Evolutionary conservation across 1,140 invertebrate genomes (phyloP).

Genomic region (Dendroctonus ponderosae): DNA sequence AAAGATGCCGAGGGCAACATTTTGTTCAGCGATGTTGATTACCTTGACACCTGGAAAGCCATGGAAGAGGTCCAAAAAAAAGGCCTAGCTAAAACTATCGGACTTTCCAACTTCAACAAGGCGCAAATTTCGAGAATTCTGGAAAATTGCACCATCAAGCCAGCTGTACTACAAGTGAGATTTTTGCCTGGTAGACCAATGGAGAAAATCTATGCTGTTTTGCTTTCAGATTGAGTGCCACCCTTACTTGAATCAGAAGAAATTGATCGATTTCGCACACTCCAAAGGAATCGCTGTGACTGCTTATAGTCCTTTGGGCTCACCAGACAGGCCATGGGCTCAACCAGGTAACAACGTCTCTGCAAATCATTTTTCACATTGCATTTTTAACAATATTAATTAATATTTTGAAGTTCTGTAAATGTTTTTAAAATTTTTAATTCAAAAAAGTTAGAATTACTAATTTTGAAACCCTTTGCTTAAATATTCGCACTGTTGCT

Average conservation of each 20-base stretch:
- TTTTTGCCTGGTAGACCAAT: background rate
- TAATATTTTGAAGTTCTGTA: no score
- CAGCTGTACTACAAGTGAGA: constrained; percentile 35
- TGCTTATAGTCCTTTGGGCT: constrained; percentile 79
- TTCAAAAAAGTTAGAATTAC: no score
- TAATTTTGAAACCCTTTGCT: no score
- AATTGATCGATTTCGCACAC: constrained; percentile 71
- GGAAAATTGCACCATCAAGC: constrained; percentile 35
- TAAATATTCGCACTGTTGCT: no score
- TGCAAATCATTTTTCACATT: no score
- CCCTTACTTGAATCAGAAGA: constrained; percentile 77
- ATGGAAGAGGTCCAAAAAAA: constrained; percentile 75
- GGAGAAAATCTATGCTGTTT: background rate
- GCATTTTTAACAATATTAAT: no score
- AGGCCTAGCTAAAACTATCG: constrained; percentile 76
- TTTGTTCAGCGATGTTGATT: constrained; percentile 63
- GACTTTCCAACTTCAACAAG: constrained; percentile 89
- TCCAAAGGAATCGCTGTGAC: constrained; percentile 66
- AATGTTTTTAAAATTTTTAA: no score
- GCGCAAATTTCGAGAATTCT: constrained; percentile 75
- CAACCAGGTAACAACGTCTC: constrained; percentile 50
- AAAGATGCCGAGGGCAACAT: constrained; percentile 58
- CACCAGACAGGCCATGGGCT: constrained; percentile 65
- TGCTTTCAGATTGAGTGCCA: constrained; percentile 75
- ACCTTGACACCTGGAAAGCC: constrained; percentile 88